Base-by-base conservation (phyloP, 2,888 invertebrate genomes). In the Mamestra brassicae region DNA sequence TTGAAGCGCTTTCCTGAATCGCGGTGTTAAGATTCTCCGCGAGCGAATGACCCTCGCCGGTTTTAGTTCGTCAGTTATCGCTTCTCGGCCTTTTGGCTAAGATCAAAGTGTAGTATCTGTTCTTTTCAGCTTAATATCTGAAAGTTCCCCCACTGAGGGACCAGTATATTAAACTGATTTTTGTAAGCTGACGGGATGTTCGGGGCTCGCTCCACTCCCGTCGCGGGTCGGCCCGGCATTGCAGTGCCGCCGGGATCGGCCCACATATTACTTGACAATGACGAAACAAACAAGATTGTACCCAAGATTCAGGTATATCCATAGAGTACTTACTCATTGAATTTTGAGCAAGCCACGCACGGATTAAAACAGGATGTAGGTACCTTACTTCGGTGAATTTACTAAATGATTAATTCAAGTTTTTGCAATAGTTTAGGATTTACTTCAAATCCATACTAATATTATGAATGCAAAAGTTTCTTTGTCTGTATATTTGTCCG, bases 241-340 rank as follows among this genome's bases (percentile, higher is more conserved):
- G 64, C 70, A 70, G 70, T 70, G 70, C 70, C 70, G 70, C 64
- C 70, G 69, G 69, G 69, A 62, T 69, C 52, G 69, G 69, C 69
- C 69, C 63, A 70, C 42, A 52, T 69, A 17, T 42, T 26, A 38
- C 1, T 45, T 34, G 11, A 4, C 11, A 61, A 61, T 61, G 54
- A 13, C 8, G 6, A 7, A 42, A 6, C 42, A 7, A 42, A 42
- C 4, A 42, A 42, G 6, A 7, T 1, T 42, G 1, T 42, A 42
- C 8, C 7, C 4, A 42, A 42, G 7, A 42, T 42, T 0, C 1
- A 38, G 38, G 38, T 4, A 38, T 26, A 26, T 26, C 26, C 26
- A 0, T 26, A 26, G 26, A 26, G 26, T 26, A 0, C 26, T 26
- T 26, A 26, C 26, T 26, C 26, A 26, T 26, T 26, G 26, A n/a